Base-by-base conservation (phyloP, 2,888 invertebrate genomes). In the Apodemia mormo region DNA sequence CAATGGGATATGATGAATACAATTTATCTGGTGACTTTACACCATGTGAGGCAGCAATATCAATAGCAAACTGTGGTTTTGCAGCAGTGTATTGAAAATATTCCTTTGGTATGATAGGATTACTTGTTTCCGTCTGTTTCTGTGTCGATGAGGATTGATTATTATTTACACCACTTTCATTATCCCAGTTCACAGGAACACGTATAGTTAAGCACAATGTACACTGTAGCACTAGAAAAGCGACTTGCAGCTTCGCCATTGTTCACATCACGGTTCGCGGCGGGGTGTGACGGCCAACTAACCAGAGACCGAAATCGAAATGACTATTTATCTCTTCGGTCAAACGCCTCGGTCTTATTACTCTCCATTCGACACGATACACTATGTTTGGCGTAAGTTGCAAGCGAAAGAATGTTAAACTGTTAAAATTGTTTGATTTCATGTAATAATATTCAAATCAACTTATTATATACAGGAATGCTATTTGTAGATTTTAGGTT, bases 301-400 rank as follows among this genome's bases (percentile, higher is more conserved):
- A 88, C 87, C 86, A 80, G 85, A 82, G 81, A 85, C 82, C 79
- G 78, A 80, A 83, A 78, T 77, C 76, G 80, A 74, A 82, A 81
- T 86, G 83, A 81, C 85, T 90, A 89, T 93, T 92, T 93, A 94
- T 93, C 86, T 89, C 88, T 88, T 93, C 92, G 91, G 91, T 88
- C 79, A 81, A 81, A 82, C 84, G 87, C 88, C 81, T 87, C 89
- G 88, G 84, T 80, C 87, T 92, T 91, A 85, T 88, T 80, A 77
- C 75, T 74, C 80, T 81, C 86, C 88, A 78, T 80, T 88, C 88
- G 89, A 86, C 89, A 86, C 84, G 84, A 83, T 82, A 77, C 75
- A 69, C 74, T 67, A 67, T 66, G 78, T 56, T 54, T 80, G 85
- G 83, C 72, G 30, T 72, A 86, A 86, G 73, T 30, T 33, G 64